phyloP scores from a whole-genome alignment of 2,888 invertebrate species.

The Sycophila texana region DNA sequence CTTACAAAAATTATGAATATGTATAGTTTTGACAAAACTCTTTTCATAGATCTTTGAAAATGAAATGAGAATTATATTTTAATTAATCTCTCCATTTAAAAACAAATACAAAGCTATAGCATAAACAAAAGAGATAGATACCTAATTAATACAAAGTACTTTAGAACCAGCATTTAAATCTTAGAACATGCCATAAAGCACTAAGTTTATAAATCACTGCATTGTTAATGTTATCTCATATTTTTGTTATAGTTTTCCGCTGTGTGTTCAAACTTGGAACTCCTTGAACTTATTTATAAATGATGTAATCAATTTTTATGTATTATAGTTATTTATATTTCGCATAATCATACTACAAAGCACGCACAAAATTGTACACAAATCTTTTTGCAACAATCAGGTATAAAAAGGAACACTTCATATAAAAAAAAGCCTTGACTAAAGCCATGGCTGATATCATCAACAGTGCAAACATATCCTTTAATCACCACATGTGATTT shows the following conservation, averaged over 20 bases:
- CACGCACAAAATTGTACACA: slow-evolving; percentile 36
- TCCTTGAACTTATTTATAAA: slow-evolving; percentile 21
- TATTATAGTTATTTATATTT: slow-evolving; percentile 34
- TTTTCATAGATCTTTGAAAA: slow-evolving; percentile 5
- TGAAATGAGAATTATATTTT: slow-evolving; percentile 2
- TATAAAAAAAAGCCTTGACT: slow-evolving; percentile 29
- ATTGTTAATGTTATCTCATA: slow-evolving; percentile 30
- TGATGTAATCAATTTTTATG: slow-evolving; percentile 17
- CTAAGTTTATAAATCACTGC: slow-evolving; percentile 20
- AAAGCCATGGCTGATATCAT: slow-evolving; percentile 36
- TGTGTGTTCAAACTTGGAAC: slow-evolving; percentile 9
- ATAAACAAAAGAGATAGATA: slow-evolving; percentile 4
- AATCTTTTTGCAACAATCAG: slow-evolving; percentile 23
- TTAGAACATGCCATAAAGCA: slow-evolving; percentile 12
- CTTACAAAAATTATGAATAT: slow-evolving; percentile 9
- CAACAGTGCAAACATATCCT: slow-evolving; percentile 49
- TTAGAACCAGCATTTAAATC: slow-evolving; percentile 5
- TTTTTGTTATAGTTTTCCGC: slow-evolving; percentile 29
- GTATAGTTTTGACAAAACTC: slow-evolving; percentile 2
- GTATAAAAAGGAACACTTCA: slow-evolving; percentile 24
- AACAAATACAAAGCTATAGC: neutral
- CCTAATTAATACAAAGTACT: slow-evolving; percentile 10
- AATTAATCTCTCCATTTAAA: slow-evolving; percentile 6
- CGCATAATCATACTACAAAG: slow-evolving; percentile 33
- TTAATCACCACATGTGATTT: slow-evolving; percentile 41